Evolutionary conservation across 2,113 vertebrate species (phyloP), one percentile per base, ranked within the genome.

Genomic region (Ariopsis seemanni): DNA sequence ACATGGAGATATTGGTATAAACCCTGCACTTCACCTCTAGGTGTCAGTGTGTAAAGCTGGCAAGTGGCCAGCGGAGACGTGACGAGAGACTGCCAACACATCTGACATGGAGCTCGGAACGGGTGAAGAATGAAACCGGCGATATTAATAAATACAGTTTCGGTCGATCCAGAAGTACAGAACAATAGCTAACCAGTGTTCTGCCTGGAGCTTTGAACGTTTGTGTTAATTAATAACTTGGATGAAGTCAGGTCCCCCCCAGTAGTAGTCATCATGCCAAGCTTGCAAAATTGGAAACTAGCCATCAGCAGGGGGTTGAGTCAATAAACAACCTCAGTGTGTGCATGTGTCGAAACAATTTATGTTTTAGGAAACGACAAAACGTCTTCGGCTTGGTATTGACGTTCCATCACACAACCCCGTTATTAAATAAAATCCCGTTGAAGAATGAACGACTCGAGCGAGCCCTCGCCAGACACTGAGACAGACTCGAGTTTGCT

Each of bases 21-120:
- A 88, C 91, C 88, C 89, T 87, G n/a, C 82, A 50, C 30, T 50
- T 65, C 83, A 63, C 92, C 93, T 83, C 92, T 89, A 91, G 93
- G 91, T 89, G 91, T 91, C 89, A 55, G 71, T 83, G 65, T 42
- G 30, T 3, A 62, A 82, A 88, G 52, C 86, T 86, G 86, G 84
- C 34, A 22, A 42, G 63, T 12, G 30, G 69, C 79, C 86, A 87
- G 60, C 82, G 12, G 50, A 77, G 34, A 83, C 58, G 12, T 60
- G 30, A 67, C 67, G 80, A 62, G 30, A 81, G 75, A n/a, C 83
- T 53, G 34, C 50, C 77, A 71, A 57, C 58, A 81, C 15, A 22
- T 79, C 22, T 22, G 62, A 62, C n/a, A 63, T n/a, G 18, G 62
- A 63, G 55, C 72, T 87, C 65, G 52, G 75, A 82, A 6, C 27